Percentiles rank a stretch among this genome's conserved stretches.
These are phyloP conservation scores for Apoda limacodes DNA, from an alignment of 2,888 invertebrate species.

Conservation along the genomic window DNA sequence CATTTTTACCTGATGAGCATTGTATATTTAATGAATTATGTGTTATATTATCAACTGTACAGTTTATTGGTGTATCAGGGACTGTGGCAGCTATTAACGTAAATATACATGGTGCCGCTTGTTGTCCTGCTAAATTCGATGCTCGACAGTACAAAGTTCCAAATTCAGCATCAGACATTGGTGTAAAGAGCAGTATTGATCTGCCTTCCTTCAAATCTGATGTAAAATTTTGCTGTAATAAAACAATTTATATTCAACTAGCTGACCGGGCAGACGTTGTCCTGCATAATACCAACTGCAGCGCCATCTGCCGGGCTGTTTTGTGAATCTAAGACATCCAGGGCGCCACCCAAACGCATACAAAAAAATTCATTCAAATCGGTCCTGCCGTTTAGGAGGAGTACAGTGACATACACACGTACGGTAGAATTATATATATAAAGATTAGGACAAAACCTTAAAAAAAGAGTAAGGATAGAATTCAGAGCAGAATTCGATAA, in stretches of 20 bases:
- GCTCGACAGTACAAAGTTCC: conserved; percentile 84
- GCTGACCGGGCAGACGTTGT: no score
- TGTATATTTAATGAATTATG: conserved; percentile 80
- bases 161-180: conserved; percentile 82
- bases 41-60: conserved; percentile 82
- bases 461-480: neutral
- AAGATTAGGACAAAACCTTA: neutral
- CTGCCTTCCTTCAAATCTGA: conserved; percentile 61
- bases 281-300: no score
- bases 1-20: conserved; percentile 69
- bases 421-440: no score
- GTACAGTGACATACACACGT: no score
- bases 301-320: no score
- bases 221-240: conserved; percentile 66
- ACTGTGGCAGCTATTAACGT: conserved; percentile 81
- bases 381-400: no score
- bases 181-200: conserved; percentile 81
- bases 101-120: conserved; percentile 79
- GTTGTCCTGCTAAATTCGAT: conserved; percentile 78
- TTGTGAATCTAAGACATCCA: no score
- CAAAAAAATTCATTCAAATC: no score
- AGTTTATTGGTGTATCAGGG: conserved; percentile 83
- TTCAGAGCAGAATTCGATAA: no score
- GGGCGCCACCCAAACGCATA: no score
- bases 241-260: no score